Evolutionary conservation across 2,888 invertebrate genomes (phyloP).

Genomic region (Orchesella flavescens): DNA sequence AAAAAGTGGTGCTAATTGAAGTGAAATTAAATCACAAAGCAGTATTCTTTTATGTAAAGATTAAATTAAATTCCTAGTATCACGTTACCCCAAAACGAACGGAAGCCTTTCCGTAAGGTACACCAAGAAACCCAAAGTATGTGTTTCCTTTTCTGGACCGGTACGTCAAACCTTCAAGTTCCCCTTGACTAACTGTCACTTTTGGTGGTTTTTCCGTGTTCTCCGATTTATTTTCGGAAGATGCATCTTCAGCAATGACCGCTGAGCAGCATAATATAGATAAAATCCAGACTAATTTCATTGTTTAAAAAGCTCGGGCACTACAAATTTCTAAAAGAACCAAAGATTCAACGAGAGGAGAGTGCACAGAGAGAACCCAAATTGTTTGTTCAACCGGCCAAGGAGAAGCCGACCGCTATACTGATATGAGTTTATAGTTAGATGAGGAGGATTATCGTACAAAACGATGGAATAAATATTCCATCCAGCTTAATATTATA

Average conservation of each 20-base stretch:
- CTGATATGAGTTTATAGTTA: too few species aligned
- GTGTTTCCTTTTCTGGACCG: slow-evolving; percentile 46
- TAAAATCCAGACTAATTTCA: slow-evolving; percentile 10
- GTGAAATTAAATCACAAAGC: neutral
- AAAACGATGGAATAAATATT: too few species aligned
- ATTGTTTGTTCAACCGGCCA: too few species aligned
- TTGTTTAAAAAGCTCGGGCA: neutral
- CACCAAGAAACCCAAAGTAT: slow-evolving; percentile 50
- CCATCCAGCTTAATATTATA: too few species aligned
- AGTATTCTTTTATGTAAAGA: neutral
- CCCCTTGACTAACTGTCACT: slow-evolving; percentile 34
- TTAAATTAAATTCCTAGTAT: neutral
- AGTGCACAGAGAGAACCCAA: too few species aligned
- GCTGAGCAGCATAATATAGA: neutral
- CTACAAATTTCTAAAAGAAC: too few species aligned
- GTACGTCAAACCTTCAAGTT: slow-evolving; percentile 32
- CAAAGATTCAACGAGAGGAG: too few species aligned
- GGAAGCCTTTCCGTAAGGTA: slow-evolving; percentile 51
- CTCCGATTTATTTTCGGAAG: too few species aligned
- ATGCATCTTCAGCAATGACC: slow-evolving; percentile 5
- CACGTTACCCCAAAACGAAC: slow-evolving; percentile 54
- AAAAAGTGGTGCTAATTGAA: neutral
- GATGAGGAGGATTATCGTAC: too few species aligned
- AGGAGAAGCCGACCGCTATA: too few species aligned
- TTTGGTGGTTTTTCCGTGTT: too few species aligned